phyloP scores from a whole-genome alignment of 2,888 invertebrate genomes.

The Cataglyphis cursor region DNA sequence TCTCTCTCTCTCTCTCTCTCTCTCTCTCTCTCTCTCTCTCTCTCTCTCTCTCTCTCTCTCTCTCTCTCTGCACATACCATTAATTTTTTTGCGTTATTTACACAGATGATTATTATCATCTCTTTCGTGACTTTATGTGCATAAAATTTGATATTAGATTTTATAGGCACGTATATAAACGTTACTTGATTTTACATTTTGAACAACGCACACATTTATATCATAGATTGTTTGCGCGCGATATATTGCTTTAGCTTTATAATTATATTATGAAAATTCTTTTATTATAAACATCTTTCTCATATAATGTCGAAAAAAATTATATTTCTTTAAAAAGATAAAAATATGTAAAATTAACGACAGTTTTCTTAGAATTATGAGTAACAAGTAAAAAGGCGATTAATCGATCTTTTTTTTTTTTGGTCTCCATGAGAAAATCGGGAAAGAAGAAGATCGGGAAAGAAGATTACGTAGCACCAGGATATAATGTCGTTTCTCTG shows the following conservation, averaged over 20 bases:
- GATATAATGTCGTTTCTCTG: slow-evolving; percentile 71
- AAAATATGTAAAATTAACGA: slow-evolving; percentile 23
- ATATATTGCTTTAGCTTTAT: slow-evolving; percentile 18
- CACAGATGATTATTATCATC: slow-evolving; percentile 13
- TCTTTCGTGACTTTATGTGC: slow-evolving; percentile 13
- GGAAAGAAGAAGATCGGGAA: slow-evolving; percentile 58
- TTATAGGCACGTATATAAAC: neutral
- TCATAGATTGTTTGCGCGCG: neutral
- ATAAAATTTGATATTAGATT: slow-evolving; percentile 31
- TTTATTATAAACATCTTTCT: neutral
- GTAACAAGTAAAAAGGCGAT: neutral
- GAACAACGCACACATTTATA: neutral
- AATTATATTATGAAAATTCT: slow-evolving; percentile 29
- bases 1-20: too few species aligned
- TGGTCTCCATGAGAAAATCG: slow-evolving; percentile 60
- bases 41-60: too few species aligned
- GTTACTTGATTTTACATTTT: neutral
- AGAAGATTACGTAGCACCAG: slow-evolving; percentile 66
- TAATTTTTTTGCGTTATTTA: slow-evolving; percentile 29
- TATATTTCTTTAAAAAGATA: neutral
- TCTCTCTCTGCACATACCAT: neutral
- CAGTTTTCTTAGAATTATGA: neutral
- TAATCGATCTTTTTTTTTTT: slow-evolving; percentile 10
- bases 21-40: too few species aligned
- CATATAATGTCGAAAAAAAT: neutral